phyloP scores from a whole-genome alignment of 1,140 invertebrate species.

The Drosophila melanica region DNA sequence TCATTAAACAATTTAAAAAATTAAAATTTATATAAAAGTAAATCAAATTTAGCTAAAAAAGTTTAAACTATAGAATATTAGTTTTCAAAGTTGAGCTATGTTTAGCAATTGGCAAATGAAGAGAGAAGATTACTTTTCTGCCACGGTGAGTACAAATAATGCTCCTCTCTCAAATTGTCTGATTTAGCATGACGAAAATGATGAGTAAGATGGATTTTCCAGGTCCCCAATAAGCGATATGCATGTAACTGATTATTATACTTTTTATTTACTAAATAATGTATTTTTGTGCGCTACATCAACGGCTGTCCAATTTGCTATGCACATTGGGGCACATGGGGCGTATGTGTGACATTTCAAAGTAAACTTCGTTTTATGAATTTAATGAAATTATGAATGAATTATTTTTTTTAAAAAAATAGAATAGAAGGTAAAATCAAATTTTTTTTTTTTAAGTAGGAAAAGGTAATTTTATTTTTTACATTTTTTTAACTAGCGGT shows the following conservation, averaged over 20 bases:
- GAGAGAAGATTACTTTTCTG: background rate
- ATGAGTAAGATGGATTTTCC: conserved; percentile 75
- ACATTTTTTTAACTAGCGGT: no score
- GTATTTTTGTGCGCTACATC: conserved; percentile 25
- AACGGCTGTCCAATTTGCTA: background rate
- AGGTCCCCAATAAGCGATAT: conserved; percentile 40
- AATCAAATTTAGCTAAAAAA: no score
- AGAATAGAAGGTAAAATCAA: no score
- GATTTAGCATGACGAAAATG: conserved; percentile 22
- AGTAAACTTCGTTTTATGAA: background rate
- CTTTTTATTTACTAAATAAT: conserved; percentile 1
- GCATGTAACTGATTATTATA: conserved; percentile 54
- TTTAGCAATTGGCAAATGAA: background rate
- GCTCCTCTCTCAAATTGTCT: background rate
- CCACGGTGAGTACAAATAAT: background rate
- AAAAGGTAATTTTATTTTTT: no score
- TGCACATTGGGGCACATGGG: background rate
- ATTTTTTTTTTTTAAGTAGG: no score
- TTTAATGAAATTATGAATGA: no score
- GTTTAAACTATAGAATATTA: no score
- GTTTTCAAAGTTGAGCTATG: no score
- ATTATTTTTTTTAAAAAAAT: no score
- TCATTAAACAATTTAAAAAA: no score
- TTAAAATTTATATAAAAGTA: no score
- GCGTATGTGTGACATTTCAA: conserved; percentile 17